phyloP scores from a whole-genome alignment of 2,797 vertebrate genomes.

The Eurystomus glaucurus region DNA sequence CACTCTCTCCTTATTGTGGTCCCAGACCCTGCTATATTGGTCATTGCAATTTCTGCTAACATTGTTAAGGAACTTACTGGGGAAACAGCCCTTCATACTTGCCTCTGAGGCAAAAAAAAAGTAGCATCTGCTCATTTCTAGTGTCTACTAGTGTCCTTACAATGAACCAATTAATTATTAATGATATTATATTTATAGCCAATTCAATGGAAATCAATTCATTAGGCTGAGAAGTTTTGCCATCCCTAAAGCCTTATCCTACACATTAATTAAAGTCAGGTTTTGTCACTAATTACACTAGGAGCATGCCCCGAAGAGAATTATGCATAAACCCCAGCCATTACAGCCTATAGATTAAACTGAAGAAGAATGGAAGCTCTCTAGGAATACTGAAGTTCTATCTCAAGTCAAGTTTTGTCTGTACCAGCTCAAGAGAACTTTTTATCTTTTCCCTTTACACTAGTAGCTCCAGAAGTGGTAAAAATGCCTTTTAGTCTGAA shows the following conservation, averaged over 20 bases:
- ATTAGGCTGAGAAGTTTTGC: constrained; percentile 38
- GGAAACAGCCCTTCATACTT: not conserved
- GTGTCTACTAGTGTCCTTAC: not conserved
- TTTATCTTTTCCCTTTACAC: not conserved
- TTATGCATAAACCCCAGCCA: not conserved
- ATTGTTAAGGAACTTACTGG: not conserved
- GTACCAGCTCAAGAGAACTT: not conserved
- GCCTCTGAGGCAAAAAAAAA: not conserved
- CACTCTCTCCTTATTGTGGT: not conserved
- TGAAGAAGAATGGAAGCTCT: not conserved
- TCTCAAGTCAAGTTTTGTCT: constrained; percentile 21
- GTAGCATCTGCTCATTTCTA: constrained; percentile 7
- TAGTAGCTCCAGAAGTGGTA: constrained; percentile 19
- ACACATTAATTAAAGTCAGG: constrained; percentile 45
- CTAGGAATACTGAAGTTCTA: not conserved
- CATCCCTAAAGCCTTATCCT: constrained; percentile 1
- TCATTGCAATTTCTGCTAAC: not conserved
- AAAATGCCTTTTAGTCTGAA: constrained; percentile 49
- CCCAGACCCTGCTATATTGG: not conserved
- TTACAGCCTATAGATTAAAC: not conserved
- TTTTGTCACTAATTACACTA: constrained; percentile 55
- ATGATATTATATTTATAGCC: constrained; percentile 45
- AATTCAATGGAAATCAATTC: constrained; percentile 44
- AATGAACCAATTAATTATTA: constrained; percentile 37
- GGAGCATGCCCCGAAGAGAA: constrained; percentile 2